Conservation (phyloP, 2,113 vertebrate species). For the Dasyurus viverrinus region DNA sequence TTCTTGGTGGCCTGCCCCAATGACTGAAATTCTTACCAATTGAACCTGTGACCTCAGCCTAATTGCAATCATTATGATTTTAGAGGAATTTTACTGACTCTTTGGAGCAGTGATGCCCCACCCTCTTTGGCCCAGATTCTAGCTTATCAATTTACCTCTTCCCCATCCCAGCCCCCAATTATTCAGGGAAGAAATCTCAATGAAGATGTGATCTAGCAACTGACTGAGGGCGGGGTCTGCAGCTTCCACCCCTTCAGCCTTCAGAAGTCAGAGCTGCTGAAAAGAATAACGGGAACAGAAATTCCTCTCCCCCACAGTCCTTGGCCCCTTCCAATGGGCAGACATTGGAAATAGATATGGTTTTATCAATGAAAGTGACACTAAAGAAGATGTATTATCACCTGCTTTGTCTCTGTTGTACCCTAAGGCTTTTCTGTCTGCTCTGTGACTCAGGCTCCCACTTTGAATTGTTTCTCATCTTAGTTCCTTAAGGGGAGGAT, state of each 20-base stretch:
- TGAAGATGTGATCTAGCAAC: no score
- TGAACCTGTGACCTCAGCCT: background rate
- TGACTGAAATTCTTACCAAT: background rate
- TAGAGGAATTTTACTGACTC: background rate
- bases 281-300: background rate
- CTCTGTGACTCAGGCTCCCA: no score
- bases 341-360: background rate
- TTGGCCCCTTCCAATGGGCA: background rate
- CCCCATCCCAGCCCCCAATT: no score
- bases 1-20: no score
- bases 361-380: background rate
- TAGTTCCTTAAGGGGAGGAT: background rate
- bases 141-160: background rate
- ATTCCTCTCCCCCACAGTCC: background rate
- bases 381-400: background rate
- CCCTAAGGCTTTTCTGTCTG: no score
- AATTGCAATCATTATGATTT: background rate
- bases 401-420: background rate
- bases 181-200: no score
- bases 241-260: background rate
- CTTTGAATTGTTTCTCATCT: background rate
- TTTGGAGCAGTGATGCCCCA: background rate
- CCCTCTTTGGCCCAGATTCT: background rate
- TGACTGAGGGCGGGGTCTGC: background rate
- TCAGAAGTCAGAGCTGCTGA: background rate